Evolutionary conservation across 2,113 vertebrate species (phyloP).

Genomic region (Corythornis madagascariensis): DNA sequence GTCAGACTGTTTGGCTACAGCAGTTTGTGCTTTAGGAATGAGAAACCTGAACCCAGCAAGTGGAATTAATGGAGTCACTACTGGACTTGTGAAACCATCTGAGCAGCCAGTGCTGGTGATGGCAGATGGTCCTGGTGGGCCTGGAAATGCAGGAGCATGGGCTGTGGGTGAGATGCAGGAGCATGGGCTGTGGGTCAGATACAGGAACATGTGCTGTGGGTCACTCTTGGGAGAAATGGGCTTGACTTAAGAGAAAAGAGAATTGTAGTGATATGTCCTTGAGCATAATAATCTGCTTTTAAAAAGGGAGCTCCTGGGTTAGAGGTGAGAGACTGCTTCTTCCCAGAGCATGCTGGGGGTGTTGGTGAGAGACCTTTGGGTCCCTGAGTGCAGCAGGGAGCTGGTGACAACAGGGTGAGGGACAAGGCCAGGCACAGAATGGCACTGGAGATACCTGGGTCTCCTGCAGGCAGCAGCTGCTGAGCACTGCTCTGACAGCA

Average conservation of each 20-base stretch:
- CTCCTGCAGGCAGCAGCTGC: not conserved
- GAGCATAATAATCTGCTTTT: not conserved
- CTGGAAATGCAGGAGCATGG: fast-evolving
- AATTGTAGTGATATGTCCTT: not conserved
- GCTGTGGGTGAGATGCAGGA: no score
- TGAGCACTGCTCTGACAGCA: not conserved
- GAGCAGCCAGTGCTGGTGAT: not conserved
- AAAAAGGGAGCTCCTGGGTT: not conserved
- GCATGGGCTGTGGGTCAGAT: not conserved
- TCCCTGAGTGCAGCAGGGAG: not conserved
- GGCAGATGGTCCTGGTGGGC: not conserved
- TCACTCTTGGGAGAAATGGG: not conserved
- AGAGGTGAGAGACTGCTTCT: fast-evolving
- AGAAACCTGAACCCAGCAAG: fast-evolving
- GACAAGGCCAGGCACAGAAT: fast-evolving
- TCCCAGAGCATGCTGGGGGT: not conserved
- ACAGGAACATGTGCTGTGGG: no score
- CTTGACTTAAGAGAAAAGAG: not conserved
- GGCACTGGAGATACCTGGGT: fast-evolving
- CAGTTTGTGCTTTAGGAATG: not conserved
- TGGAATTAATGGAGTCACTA: not conserved
- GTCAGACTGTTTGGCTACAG: not conserved
- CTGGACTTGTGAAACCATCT: not conserved
- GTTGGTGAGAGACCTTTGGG: not conserved
- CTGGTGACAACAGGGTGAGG: not conserved